Percentiles rank a stretch among this genome's conserved stretches.
Conservation (phyloP, 2,797 vertebrate species). For the Cryptoprocta ferox region DNA sequence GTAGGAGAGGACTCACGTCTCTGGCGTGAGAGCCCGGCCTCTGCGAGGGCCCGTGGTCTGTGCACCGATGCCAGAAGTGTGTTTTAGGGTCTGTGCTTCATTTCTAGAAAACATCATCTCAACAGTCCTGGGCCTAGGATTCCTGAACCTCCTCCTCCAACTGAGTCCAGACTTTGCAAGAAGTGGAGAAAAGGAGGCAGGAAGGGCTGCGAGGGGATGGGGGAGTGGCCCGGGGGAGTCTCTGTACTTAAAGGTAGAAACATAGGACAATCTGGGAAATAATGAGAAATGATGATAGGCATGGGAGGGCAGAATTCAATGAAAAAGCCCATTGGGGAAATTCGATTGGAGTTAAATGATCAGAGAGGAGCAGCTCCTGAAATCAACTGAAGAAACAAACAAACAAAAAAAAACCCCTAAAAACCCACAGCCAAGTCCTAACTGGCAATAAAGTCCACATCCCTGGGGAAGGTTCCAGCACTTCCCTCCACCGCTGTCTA, state of each 20-base stretch:
- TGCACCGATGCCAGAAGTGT: fast-evolving
- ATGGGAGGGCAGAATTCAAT: neutral
- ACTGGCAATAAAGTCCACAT: conserved; percentile 16
- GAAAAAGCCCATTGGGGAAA: neutral
- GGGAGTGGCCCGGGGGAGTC: neutral
- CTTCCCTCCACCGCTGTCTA: neutral
- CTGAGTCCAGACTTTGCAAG: neutral
- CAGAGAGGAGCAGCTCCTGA: neutral
- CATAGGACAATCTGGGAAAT: neutral
- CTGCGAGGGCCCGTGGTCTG: fast-evolving
- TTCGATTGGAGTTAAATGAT: neutral
- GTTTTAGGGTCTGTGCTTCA: neutral
- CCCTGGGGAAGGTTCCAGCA: conserved; percentile 54
- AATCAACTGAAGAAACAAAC: neutral
- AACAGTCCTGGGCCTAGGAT: neutral
- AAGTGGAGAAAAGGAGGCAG: neutral
- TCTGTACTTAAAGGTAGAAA: neutral
- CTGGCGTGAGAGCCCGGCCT: fast-evolving
- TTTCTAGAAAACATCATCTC: neutral
- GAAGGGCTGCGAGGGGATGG: neutral
- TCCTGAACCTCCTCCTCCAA: neutral
- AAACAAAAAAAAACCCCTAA: neutral
- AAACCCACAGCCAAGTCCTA: neutral
- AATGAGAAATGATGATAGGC: neutral
- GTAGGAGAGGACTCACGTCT: neutral